These are phyloP conservation scores for Trematocara nigrifrons DNA, from an alignment of 2,113 vertebrate species.

Conservation along the genomic window DNA sequence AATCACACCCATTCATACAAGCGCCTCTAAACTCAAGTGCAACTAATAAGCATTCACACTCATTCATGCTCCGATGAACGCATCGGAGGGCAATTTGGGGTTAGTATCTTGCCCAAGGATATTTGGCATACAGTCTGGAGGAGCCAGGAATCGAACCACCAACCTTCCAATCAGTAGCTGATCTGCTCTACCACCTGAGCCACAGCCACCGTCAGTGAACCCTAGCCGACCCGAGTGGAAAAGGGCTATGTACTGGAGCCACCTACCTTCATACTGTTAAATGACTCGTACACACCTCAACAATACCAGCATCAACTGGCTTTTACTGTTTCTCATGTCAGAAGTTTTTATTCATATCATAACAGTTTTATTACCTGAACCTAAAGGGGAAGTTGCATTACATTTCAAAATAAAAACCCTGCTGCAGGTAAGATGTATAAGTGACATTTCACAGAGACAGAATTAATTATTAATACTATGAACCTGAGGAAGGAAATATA, in stretches of 20 bases:
- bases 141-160: too few species aligned
- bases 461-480: background rate
- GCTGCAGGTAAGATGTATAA: background rate
- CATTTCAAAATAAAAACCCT: background rate
- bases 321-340: background rate
- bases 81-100: too few species aligned
- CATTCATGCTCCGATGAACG: too few species aligned
- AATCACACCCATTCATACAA: too few species aligned
- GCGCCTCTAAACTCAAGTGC: too few species aligned
- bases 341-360: background rate
- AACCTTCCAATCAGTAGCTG: too few species aligned
- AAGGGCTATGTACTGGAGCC: background rate
- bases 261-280: background rate
- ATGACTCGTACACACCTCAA: background rate
- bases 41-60: too few species aligned
- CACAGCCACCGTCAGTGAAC: background rate
- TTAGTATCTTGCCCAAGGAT: too few species aligned
- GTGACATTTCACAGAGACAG: background rate
- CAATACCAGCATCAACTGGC: background rate
- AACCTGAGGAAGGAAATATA: background rate
- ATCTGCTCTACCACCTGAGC: too few species aligned
- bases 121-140: too few species aligned
- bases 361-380: background rate
- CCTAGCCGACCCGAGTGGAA: background rate
- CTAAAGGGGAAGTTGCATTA: background rate